A percentile compares a stretch with the other conserved stretches of the same genome.
phyloP scores from a whole-genome alignment of 2,797 vertebrate species.

The Spea hammondii region DNA sequence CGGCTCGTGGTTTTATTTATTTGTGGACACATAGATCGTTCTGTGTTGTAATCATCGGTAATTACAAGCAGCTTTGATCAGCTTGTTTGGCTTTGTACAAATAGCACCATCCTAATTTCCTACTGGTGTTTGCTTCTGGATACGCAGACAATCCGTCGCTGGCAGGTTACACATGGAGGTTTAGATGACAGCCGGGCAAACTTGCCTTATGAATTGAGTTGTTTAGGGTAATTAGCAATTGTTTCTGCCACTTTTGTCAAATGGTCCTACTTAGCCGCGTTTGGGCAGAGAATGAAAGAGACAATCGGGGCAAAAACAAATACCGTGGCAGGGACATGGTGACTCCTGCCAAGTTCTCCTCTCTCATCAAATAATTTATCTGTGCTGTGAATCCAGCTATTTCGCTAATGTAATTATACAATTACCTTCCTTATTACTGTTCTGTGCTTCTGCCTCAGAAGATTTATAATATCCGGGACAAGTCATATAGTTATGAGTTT shows the following conservation, averaged over 20 bases:
- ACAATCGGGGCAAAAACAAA: slow-evolving; percentile 26
- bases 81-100: slow-evolving; percentile 1
- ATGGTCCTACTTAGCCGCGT: slow-evolving; percentile 42
- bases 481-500: background rate
- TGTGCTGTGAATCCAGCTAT: slow-evolving; percentile 36
- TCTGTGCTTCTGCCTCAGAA: background rate
- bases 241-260: slow-evolving; percentile 66
- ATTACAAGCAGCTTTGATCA: slow-evolving; percentile 26
- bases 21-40: slow-evolving; percentile 13
- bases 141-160: slow-evolving; percentile 48
- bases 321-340: slow-evolving; percentile 27
- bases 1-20: background rate
- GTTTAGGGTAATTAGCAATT: slow-evolving; percentile 85
- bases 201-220: slow-evolving; percentile 79
- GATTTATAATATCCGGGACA: slow-evolving; percentile 30
- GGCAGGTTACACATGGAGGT: slow-evolving; percentile 79
- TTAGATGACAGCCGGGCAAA: slow-evolving; percentile 79
- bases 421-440: slow-evolving; percentile 40
- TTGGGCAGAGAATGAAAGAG: slow-evolving; percentile 45
- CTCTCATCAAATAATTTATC: slow-evolving; percentile 43
- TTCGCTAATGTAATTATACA: slow-evolving; percentile 49
- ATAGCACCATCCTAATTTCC: slow-evolving; percentile 11
- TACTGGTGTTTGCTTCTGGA: slow-evolving; percentile 24
- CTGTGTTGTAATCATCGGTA: slow-evolving; percentile 10
- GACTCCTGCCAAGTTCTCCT: slow-evolving; percentile 41